A percentile compares a stretch with the other conserved stretches of the same genome.
Conservation (phyloP, 2,797 vertebrate genomes). For the Cyclopterus lumpus region DNA sequence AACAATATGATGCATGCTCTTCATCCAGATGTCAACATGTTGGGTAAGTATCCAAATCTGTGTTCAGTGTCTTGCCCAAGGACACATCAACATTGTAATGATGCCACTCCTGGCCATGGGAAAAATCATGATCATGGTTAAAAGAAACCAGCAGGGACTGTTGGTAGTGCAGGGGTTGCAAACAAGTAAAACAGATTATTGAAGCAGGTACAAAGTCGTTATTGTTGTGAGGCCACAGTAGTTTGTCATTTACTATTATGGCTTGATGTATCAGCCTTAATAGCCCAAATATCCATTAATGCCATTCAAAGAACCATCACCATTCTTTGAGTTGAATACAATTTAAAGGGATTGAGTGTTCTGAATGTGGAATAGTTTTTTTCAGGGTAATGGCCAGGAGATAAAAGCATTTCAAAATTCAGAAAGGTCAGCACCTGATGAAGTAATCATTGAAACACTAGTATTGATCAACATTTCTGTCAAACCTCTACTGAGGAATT, state of each 20-base stretch:
- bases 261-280: conserved; percentile 16
- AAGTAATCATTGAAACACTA: conserved; percentile 41
- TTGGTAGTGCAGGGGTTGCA: neutral
- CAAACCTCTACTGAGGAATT: conserved; percentile 51
- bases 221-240: neutral
- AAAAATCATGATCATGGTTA: neutral
- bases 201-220: neutral
- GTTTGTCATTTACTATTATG: conserved; percentile 26
- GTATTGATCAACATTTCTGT: conserved; percentile 60
- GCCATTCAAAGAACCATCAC: conserved; percentile 8
- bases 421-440: conserved; percentile 50
- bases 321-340: conserved; percentile 30
- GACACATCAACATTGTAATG: no score
- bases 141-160: neutral
- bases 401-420: conserved; percentile 46
- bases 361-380: conserved; percentile 15
- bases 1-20: conserved; percentile 18
- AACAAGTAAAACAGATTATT: neutral
- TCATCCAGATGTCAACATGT: conserved; percentile 33
- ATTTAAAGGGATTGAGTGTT: conserved; percentile 14
- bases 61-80: no score
- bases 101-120: neutral
- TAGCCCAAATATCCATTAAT: conserved; percentile 35
- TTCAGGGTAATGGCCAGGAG: conserved; percentile 20
- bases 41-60: neutral